phyloP scores from a whole-genome alignment of 2,113 vertebrate species.

The Dromaius novaehollandiae region DNA sequence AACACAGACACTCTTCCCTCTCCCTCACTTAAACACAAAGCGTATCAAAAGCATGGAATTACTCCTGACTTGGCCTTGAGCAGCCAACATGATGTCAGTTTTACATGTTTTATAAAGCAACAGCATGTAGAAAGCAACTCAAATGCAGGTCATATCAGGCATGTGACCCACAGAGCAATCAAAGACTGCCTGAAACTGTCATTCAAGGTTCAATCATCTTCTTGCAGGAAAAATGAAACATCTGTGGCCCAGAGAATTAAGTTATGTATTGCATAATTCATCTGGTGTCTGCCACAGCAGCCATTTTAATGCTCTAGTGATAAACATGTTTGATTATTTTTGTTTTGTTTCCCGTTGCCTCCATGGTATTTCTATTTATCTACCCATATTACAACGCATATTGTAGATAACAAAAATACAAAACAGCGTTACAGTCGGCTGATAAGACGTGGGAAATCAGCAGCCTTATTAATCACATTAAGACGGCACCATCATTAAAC shows the following conservation, averaged over 20 bases:
- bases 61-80: conserved; percentile 46
- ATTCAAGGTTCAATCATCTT: conserved; percentile 67
- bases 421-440: not conserved
- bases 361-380: conserved; percentile 68
- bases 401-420: conserved; percentile 44
- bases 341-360: conserved; percentile 67
- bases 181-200: conserved; percentile 70
- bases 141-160: conserved; percentile 68
- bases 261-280: conserved; percentile 68
- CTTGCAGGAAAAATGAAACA: conserved; percentile 68
- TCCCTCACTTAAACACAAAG: not conserved
- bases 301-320: conserved; percentile 52
- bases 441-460: conserved; percentile 56
- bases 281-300: conserved; percentile 66
- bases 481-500: conserved; percentile 6
- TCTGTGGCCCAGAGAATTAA: conserved; percentile 70
- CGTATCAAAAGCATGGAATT: conserved; percentile 30
- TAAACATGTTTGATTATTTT: conserved; percentile 57
- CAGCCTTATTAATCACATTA: conserved; percentile 44
- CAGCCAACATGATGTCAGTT: conserved; percentile 60
- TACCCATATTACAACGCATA: not conserved
- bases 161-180: conserved; percentile 66
- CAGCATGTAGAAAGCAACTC: conserved; percentile 62
- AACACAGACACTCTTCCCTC: conserved; percentile 32
- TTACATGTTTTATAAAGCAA: conserved; percentile 59